Percentiles rank a stretch among this genome's conserved stretches.
Conservation (phyloP, 30 jellyfish, hydroid and myxozoan species). For the Phacellophora camtschatica region DNA sequence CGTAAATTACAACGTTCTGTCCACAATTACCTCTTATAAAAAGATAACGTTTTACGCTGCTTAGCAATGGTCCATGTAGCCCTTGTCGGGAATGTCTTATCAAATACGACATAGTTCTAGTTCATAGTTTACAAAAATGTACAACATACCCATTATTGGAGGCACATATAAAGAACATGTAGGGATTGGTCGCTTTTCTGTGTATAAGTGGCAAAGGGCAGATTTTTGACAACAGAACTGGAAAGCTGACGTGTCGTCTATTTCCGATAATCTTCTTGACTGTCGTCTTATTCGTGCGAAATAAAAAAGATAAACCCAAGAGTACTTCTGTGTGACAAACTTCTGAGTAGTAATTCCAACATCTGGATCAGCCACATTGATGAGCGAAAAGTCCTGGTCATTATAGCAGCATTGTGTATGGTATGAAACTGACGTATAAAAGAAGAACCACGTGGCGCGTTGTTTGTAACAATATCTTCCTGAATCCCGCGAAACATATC, state of each 20-base stretch:
- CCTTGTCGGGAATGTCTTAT: too few relatives aligned
- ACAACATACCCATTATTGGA: conserved; percentile 16
- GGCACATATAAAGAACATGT: conserved; percentile 17
- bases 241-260: conserved; percentile 8
- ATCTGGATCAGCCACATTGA: neutral
- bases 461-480: neutral
- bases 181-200: conserved; percentile 30
- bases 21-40: too few relatives aligned
- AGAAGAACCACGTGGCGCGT: conserved; percentile 31
- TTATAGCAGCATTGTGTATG: conserved; percentile 26
- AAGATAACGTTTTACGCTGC: too few relatives aligned
- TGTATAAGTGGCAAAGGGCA: conserved; percentile 7
- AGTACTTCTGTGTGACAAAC: neutral
- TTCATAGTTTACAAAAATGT: too few relatives aligned
- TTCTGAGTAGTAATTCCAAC: neutral
- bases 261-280: neutral
- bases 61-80: too few relatives aligned
- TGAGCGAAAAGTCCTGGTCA: neutral
- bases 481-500: neutral
- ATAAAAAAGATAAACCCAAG: neutral
- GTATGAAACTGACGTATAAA: neutral
- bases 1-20: too few relatives aligned
- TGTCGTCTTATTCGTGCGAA: neutral
- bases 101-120: too few relatives aligned
- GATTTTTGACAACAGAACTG: conserved; percentile 2